phyloP scores from a whole-genome alignment of 2,113 vertebrate species.

The Megaptera novaeangliae region DNA sequence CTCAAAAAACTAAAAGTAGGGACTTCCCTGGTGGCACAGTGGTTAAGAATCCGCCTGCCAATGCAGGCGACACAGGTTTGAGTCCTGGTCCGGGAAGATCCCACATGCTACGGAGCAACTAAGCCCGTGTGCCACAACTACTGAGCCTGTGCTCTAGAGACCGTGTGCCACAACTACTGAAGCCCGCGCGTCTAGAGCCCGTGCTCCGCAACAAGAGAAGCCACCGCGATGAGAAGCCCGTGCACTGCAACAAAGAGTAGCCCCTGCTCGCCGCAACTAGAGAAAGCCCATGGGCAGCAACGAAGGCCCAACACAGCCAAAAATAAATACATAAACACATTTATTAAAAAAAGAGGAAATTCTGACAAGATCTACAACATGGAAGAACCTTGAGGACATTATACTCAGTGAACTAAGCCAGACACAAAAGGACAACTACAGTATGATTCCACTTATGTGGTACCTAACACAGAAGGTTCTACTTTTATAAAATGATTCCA shows the following conservation, averaged over 20 bases:
- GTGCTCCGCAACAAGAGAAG: not conserved
- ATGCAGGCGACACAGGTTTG: not conserved
- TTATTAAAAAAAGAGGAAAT: not conserved
- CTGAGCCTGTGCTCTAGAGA: not conserved
- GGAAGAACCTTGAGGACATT: not conserved
- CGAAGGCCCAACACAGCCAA: not conserved
- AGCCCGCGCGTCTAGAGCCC: fast-evolving
- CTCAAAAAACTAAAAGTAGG: no score
- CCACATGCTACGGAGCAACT: not conserved
- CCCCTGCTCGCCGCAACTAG: not conserved
- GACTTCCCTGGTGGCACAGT: not conserved
- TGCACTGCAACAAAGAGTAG: not conserved
- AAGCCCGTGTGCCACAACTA: not conserved
- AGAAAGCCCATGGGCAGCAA: not conserved
- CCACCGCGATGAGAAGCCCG: no score
- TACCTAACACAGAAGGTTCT: not conserved
- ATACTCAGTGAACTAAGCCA: not conserved
- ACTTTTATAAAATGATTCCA: not conserved
- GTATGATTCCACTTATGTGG: not conserved
- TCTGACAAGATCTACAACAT: no score
- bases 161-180: fast-evolving
- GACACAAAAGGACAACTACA: not conserved
- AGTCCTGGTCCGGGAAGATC: not conserved
- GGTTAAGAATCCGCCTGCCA: not conserved
- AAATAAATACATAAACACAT: not conserved